A percentile compares a stretch with the other conserved stretches of the same genome.
Evolutionary conservation across 2,113 vertebrate species (phyloP).

Genomic region (Anseranas semipalmata): DNA sequence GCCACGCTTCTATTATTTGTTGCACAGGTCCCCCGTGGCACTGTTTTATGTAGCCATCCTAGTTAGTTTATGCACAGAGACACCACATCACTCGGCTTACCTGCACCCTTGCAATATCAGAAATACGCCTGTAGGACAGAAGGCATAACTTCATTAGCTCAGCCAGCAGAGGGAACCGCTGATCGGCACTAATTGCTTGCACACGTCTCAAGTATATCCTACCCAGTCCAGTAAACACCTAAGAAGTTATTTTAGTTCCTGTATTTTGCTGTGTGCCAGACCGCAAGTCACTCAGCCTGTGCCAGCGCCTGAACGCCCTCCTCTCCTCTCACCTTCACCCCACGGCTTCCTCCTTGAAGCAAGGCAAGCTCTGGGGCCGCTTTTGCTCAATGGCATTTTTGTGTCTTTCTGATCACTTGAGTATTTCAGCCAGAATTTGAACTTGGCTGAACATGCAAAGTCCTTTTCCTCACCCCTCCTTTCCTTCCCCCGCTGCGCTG

Average conservation of each 20-base stretch:
- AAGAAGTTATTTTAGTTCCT: neutral
- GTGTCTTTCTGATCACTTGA: neutral
- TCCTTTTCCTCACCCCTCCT: neutral
- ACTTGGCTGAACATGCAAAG: neutral
- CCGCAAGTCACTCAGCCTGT: neutral
- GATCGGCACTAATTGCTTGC: slow-evolving; percentile 28
- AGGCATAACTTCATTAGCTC: slow-evolving; percentile 21
- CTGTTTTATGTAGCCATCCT: neutral
- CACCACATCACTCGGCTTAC: neutral
- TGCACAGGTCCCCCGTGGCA: neutral
- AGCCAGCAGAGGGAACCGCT: slow-evolving; percentile 63
- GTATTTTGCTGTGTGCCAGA: neutral
- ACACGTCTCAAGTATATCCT: neutral
- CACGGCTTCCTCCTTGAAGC: neutral
- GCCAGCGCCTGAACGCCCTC: neutral
- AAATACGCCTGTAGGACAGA: neutral
- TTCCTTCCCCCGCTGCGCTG: neutral
- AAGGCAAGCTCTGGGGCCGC: fast-evolving
- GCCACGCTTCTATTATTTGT: neutral
- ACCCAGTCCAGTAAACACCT: neutral
- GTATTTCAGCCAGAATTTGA: neutral
- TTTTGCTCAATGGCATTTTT: neutral
- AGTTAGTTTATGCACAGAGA: neutral
- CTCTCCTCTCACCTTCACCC: neutral
- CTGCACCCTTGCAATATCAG: neutral